Base-by-base conservation (phyloP, 2,888 invertebrate species). In the Nycteola revayana region DNA sequence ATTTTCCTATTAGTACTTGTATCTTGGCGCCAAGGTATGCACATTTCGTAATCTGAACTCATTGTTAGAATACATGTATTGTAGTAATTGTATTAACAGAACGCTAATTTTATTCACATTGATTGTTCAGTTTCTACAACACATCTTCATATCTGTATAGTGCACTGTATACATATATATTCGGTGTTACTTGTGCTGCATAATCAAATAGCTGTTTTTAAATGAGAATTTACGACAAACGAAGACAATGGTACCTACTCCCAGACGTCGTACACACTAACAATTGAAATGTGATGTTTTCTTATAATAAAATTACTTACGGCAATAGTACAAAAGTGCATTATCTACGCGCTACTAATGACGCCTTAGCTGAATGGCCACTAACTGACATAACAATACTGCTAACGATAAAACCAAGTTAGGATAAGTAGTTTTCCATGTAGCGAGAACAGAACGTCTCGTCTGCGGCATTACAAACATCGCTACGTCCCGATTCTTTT, bases 341-440 rank as follows among this genome's bases (percentile, higher is more conserved):
- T 57, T 67, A 71, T 70, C 65, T 61, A 45, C 50, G 54, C 34
- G 32, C 39, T 52, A 46, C 56, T 77, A 78, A 74, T 73, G 75
- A 72, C 68, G 58, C 57, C 53, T 62, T 59, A 60, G 48, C 57
- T 60, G 57, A 73, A 74, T 72, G 66, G 66, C 55, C 55, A 69
- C 60, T 68, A 62, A 72, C 70, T 73, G 71, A 73, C 72, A 73
- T 74, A 77, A 80, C 77, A 82, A 76, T 79, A 71, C 70, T 36
- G 53, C 65, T 75, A 77, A 83, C 81, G 79, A 83, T 80, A 78
- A 82, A 85, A 78, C 74, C 65, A 73, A 80, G 81, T 83, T 62
- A 70, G 67, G 72, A 68, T 87, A 86, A 88, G 87, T 87, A 86
- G 79, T 79, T 87, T 87, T 82, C 74, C 86, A 76, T 87, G 87